phyloP scores from a whole-genome alignment of 2,113 vertebrate genomes.

The Lontra canadensis region DNA sequence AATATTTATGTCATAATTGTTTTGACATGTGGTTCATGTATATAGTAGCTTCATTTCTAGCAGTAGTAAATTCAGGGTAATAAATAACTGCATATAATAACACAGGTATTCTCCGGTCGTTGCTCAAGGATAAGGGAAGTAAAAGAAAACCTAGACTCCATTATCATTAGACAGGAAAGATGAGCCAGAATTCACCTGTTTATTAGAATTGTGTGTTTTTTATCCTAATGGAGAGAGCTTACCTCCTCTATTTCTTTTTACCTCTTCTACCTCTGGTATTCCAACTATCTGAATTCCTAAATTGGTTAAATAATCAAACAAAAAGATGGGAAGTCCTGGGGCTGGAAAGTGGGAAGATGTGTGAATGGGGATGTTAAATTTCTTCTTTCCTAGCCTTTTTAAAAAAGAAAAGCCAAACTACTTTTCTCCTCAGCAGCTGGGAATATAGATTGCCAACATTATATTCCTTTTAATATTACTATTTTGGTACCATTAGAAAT shows the following conservation, averaged over 20 bases:
- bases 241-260: background rate
- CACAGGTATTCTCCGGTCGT: background rate
- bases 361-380: background rate
- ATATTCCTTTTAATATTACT: constrained; percentile 18
- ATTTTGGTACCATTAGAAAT: constrained; percentile 30
- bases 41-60: constrained; percentile 10
- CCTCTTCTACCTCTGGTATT: background rate
- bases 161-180: background rate
- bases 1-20: background rate
- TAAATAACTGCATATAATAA: background rate
- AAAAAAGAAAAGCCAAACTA: background rate
- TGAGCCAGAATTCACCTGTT: background rate
- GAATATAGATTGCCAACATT: background rate
- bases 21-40: background rate
- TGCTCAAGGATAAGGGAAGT: background rate
- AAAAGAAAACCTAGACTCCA: background rate
- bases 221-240: background rate
- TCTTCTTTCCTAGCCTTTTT: background rate
- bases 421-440: background rate
- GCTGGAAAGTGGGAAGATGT: background rate
- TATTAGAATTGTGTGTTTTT: constrained; percentile 8
- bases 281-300: background rate
- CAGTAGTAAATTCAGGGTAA: background rate
- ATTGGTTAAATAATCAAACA: background rate
- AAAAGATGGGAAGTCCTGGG: background rate